Base-by-base conservation (phyloP, 1,140 invertebrate genomes). In the Bombus waltoni region DNA sequence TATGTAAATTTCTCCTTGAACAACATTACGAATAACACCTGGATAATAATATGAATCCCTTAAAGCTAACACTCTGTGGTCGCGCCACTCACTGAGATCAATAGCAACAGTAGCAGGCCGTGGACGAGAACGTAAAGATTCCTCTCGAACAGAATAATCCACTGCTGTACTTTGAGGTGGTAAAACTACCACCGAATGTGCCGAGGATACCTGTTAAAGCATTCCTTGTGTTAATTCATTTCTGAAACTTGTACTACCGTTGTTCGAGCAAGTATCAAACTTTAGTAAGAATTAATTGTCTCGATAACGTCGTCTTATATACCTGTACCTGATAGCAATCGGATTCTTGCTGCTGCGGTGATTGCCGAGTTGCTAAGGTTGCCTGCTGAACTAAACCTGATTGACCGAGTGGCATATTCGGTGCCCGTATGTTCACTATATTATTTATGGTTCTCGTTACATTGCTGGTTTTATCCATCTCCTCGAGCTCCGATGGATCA, bases 11-110 rank as follows among this genome's bases (percentile, higher is more conserved):
- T 94, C 93, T 73, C 93, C 93, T 70, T 95, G 92, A 83, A 87
- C 83, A 87, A 94, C 95, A 80, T 94, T 94, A 87, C 95, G 95
- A 81, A 97, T 97, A 66, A 97, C 95, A 79, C 98, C 98, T 8
- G 98, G 98, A 88, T 98, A 96, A 96, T 99, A 99, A 86, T 97
- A 96, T 71, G 96, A 96, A 84, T 97, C 97, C 92, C 96, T 96
- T 94, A 98, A 98, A 71, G 98, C 98, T 88, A 99, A 95, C 88
- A 99, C 98, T 90, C 98, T 95, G 94, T 98, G 98, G 91, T 98
- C 97, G 86, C 97, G 97, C 98, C 98, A 99, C 94, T 99, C 98
- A 91, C 96, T 97, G 89, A 99, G 96, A 95, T 99, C 98, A 90
- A 99, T 96, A 79, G 95, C 95, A 53, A 93, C 90, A 77, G 93